Evolutionary conservation across 2,797 vertebrate species (phyloP).

Genomic region (Enteromius paludinosus): DNA sequence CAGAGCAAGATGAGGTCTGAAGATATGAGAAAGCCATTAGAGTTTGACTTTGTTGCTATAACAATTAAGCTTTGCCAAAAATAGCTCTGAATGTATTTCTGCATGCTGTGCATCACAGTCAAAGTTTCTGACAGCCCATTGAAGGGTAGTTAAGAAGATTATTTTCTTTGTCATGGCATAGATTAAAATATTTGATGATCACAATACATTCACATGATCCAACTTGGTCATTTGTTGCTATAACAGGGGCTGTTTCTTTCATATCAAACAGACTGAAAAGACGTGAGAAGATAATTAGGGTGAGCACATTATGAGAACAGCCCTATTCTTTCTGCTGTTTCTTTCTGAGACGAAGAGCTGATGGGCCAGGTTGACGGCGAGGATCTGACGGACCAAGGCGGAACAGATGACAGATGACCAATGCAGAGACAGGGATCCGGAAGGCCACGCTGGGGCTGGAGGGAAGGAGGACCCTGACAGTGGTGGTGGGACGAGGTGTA

Average conservation of each 20-base stretch:
- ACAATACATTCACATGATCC: not conserved
- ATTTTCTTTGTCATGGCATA: constrained; percentile 6
- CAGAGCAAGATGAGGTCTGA: constrained; percentile 23
- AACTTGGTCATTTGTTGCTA: not conserved
- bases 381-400: too few relatives aligned
- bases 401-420: too few relatives aligned
- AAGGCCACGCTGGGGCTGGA: too few relatives aligned
- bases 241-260: not conserved
- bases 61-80: not conserved
- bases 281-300: not conserved
- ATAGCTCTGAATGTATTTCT: not conserved
- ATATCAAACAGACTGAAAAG: not conserved
- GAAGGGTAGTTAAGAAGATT: not conserved
- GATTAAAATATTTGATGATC: not conserved
- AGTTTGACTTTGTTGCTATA: not conserved
- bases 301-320: too few relatives aligned
- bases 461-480: too few relatives aligned
- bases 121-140: not conserved
- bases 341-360: too few relatives aligned
- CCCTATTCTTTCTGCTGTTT: too few relatives aligned
- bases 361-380: too few relatives aligned
- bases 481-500: too few relatives aligned
- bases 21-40: constrained; percentile 32
- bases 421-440: too few relatives aligned
- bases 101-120: not conserved